Evolutionary conservation across 1,140 invertebrate species (phyloP), one percentile per base, ranked within the genome.

Genomic region (Apis dorsata): DNA sequence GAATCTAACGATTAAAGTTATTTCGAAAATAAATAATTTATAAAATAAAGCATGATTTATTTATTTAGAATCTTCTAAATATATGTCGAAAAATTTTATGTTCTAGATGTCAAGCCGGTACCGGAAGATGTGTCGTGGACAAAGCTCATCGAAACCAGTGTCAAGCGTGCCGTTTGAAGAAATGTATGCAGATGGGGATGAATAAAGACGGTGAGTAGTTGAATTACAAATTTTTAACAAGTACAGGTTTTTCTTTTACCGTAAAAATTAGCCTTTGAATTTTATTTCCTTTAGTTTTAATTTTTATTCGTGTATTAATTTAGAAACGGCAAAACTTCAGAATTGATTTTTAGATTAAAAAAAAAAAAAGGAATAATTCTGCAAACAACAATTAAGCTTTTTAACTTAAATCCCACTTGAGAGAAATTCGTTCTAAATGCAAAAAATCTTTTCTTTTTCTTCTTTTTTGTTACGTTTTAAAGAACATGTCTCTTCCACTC

Each of bases 81-180:
- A 72, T 75, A 34, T 69, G 19, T 34, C 4, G n/a, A 1, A 53
- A 44, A 75, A 68, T 57, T 88, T 86, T 80, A 21, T 88, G 94
- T 94, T n/a, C 94, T 24, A 99, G 98, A 95, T 99, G 98, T 94
- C 98, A 99, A 95, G 98, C 98, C 1, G 98, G 98, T 62, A 99
- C 98, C 9, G 98, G 98, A 13, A 95, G 97, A 78, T 99, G 99
- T 92, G 96, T 99, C 59, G 98, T 99, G 8, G 99, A 99, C 94
- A 99, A 99, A 93, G 98, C 99, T 0, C 99, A 99, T 93, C 94
- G 99, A 80, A 99, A 99, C 94, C 98, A 99, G 93, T 99, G 98
- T 93, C 99, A 99, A 93, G 99, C 99, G 1, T 99, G 99, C 93
- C 94, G 99, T 53, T 95, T 99, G 63, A 99, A 99, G 94, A 99